Percentiles rank a stretch among this genome's conserved stretches.
phyloP scores from a whole-genome alignment of 2,113 vertebrate species.

The Sander lucioperca region DNA sequence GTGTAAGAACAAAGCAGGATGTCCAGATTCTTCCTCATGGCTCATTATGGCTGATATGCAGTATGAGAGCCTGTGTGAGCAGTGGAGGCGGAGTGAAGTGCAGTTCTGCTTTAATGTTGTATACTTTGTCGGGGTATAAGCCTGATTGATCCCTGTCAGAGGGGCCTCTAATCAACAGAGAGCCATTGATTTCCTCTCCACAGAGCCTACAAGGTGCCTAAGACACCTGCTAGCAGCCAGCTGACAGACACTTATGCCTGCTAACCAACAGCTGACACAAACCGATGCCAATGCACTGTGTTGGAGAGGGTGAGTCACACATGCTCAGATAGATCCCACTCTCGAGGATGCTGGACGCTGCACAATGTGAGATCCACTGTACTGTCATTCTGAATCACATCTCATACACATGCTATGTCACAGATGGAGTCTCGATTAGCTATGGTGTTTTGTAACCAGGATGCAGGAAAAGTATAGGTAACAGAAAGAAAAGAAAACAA shows the following conservation, averaged over 20 bases:
- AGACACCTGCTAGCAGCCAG: slow-evolving; percentile 79
- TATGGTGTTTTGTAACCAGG: slow-evolving; percentile 53
- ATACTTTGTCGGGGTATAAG: slow-evolving; percentile 30
- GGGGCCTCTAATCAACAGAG: slow-evolving; percentile 70
- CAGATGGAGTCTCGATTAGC: slow-evolving; percentile 69
- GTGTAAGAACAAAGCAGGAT: slow-evolving; percentile 38
- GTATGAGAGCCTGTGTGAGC: slow-evolving; percentile 45
- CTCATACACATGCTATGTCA: slow-evolving; percentile 62
- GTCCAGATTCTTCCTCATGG: slow-evolving; percentile 39
- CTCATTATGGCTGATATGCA: slow-evolving; percentile 43
- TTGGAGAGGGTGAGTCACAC: slow-evolving; percentile 72
- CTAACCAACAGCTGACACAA: slow-evolving; percentile 79
- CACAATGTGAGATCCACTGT: slow-evolving; percentile 67
- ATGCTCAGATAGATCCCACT: slow-evolving; percentile 69
- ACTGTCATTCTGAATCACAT: slow-evolving; percentile 74
- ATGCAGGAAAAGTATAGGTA: slow-evolving; percentile 29
- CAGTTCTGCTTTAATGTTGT: slow-evolving; percentile 36
- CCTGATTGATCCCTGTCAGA: slow-evolving; percentile 72
- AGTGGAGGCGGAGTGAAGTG: slow-evolving; percentile 14
- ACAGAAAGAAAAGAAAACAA: slow-evolving; percentile 6
- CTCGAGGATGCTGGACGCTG: slow-evolving; percentile 56
- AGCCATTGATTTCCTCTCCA: slow-evolving; percentile 75
- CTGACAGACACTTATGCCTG: slow-evolving; percentile 77
- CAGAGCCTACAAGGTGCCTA: slow-evolving; percentile 64
- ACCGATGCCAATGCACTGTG: slow-evolving; percentile 74